These are phyloP conservation scores for Nothocercus julius DNA, from an alignment of 2,113 vertebrate species.

Conservation along the genomic window DNA sequence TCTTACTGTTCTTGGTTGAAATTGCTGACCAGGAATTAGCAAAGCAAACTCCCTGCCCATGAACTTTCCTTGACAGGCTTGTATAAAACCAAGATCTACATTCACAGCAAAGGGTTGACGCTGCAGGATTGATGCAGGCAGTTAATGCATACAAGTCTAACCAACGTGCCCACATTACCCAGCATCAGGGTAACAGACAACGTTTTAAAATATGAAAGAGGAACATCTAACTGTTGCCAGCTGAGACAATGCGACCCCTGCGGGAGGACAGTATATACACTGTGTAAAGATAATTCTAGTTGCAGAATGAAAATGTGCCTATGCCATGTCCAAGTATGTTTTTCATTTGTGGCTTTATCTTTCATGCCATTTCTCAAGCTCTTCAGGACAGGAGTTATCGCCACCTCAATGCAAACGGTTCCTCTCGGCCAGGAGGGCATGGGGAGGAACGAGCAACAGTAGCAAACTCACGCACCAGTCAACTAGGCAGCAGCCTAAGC, in stretches of 20 bases:
- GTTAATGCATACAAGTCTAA: neutral
- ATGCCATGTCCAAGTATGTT: neutral
- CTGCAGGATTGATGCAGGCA: neutral
- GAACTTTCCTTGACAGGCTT: neutral
- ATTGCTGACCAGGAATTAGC: neutral
- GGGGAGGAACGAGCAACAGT: neutral
- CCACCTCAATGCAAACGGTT: neutral
- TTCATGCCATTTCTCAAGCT: neutral
- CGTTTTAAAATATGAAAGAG: neutral
- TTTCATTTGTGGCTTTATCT: neutral
- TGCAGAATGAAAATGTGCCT: neutral
- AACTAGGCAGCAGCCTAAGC: neutral
- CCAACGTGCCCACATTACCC: fast-evolving
- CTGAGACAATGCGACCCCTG: neutral
- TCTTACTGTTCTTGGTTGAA: neutral
- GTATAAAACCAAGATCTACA: neutral
- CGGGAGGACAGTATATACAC: fast-evolving
- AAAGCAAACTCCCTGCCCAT: neutral
- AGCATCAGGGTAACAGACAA: neutral
- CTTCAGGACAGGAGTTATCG: neutral
- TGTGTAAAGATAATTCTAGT: neutral
- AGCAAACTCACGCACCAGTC: neutral
- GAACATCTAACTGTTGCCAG: fast-evolving
- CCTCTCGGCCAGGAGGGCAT: neutral
- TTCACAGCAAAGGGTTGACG: neutral